Percentiles rank a stretch among this genome's conserved stretches.
Conservation (phyloP, 1,140 invertebrate genomes). For the Scylla paramamosain region DNA sequence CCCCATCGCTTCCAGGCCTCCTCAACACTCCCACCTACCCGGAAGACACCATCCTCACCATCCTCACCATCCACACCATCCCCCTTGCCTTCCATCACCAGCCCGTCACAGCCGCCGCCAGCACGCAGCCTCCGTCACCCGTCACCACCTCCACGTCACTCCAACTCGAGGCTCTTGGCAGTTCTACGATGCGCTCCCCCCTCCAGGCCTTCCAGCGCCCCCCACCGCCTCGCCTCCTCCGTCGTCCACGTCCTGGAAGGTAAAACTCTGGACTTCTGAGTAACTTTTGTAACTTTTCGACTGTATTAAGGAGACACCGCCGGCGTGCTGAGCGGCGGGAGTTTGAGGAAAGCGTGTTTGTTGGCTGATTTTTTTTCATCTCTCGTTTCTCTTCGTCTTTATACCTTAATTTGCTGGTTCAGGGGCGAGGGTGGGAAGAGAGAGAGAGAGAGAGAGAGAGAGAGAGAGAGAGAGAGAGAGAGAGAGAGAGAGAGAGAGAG, state of each 20-base stretch:
- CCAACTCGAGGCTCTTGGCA: neutral
- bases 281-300: slow-evolving; percentile 14
- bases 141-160: neutral
- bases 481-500: no score
- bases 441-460: no score
- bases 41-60: neutral
- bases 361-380: neutral
- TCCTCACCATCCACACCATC: no score
- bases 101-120: neutral
- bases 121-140: no score
- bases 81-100: neutral
- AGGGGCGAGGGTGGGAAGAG: no score
- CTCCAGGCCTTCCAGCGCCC: neutral
- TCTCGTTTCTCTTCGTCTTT: neutral
- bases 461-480: no score
- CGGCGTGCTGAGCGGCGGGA: neutral
- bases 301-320: neutral
- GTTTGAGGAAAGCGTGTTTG: neutral
- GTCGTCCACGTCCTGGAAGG: neutral
- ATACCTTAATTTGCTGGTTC: no score
- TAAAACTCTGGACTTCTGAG: neutral
- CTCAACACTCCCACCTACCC: neutral
- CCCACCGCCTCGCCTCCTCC: neutral
- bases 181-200: neutral
- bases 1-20: neutral